Conservation (phyloP, 2,113 vertebrate genomes). For the Ellobius talpinus region DNA sequence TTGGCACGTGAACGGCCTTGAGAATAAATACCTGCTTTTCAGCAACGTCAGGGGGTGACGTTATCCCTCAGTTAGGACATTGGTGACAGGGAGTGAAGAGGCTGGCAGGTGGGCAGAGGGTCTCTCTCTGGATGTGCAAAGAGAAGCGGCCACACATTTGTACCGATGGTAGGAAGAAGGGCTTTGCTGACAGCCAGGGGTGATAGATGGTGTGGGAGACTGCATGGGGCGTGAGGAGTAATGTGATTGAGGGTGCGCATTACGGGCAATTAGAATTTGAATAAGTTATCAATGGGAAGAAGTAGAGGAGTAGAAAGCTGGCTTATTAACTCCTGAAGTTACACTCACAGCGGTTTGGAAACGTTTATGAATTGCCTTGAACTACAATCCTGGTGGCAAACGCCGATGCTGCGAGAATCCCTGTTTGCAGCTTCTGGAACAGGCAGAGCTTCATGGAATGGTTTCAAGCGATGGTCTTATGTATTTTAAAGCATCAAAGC, state of each 20-base stretch:
- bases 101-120: background rate
- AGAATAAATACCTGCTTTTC: background rate
- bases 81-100: rapidly evolving
- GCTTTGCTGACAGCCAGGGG: slow-evolving; percentile 58
- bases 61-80: background rate
- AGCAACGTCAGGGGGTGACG: background rate
- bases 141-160: background rate
- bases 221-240: slow-evolving; percentile 65
- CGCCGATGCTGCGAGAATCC: slow-evolving; percentile 65
- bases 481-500: slow-evolving; percentile 79
- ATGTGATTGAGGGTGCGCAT: slow-evolving; percentile 80
- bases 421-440: slow-evolving; percentile 73
- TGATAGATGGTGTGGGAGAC: slow-evolving; percentile 79
- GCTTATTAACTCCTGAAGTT: slow-evolving; percentile 86
- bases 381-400: slow-evolving; percentile 80
- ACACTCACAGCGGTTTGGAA: slow-evolving; percentile 78
- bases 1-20: background rate
- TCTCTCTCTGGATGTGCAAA: rapidly evolving
- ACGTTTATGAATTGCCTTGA: slow-evolving; percentile 84
- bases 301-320: slow-evolving; percentile 79
- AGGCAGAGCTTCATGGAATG: slow-evolving; percentile 74
- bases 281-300: slow-evolving; percentile 84
- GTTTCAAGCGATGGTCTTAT: slow-evolving; percentile 77
- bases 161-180: background rate
- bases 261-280: slow-evolving; percentile 86